These are phyloP conservation scores for Elephas maximus DNA, from an alignment of 2,113 vertebrate genomes.

Conservation along the genomic window DNA sequence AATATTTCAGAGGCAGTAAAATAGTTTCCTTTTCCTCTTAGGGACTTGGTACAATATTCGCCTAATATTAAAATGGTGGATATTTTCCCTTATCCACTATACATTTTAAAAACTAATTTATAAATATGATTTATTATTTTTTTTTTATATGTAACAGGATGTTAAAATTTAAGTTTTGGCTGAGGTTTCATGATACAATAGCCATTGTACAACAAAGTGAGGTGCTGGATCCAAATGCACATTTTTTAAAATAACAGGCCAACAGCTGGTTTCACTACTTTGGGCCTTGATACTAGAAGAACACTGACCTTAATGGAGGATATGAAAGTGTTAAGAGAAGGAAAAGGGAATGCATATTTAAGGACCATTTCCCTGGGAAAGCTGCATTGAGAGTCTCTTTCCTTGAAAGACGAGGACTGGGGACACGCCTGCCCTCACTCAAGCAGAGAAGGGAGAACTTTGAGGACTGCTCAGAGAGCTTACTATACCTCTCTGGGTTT, in stretches of 20 bases:
- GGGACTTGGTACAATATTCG: background rate
- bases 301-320: background rate
- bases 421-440: background rate
- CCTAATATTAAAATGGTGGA: background rate
- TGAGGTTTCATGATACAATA: background rate
- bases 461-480: background rate
- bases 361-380: background rate
- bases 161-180: background rate
- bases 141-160: background rate
- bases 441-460: background rate
- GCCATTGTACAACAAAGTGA: background rate
- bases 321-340: background rate
- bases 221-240: background rate
- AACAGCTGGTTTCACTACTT: background rate
- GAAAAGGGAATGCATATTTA: background rate
- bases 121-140: background rate
- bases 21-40: background rate
- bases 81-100: background rate
- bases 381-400: background rate
- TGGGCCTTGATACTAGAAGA: background rate
- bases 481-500: background rate
- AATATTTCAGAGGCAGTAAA: background rate
- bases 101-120: background rate
- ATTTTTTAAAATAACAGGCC: background rate
- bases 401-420: background rate